Percentiles rank a stretch among this genome's conserved stretches.
Conservation (phyloP, 2,797 vertebrate species). For the Carcharodon carcharias region DNA sequence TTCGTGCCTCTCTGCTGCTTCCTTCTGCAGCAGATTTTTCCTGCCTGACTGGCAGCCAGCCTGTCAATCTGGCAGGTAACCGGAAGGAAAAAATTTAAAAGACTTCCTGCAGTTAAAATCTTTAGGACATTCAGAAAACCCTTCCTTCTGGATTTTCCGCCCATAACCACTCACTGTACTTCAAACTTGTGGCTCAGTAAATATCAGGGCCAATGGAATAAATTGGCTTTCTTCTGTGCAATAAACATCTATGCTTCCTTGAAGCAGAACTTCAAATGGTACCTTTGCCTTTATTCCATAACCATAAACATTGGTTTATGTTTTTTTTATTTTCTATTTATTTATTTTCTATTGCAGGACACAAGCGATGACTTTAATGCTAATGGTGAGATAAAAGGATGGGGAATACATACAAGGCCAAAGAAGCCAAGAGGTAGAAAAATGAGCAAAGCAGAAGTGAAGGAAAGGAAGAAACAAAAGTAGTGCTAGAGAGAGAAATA, state of each 20-base stretch:
- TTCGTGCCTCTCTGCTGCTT: no score
- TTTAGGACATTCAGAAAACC: neutral
- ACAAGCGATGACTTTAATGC: neutral
- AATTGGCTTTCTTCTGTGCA: neutral
- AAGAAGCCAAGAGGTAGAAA: neutral
- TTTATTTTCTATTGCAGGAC: neutral
- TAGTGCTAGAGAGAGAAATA: neutral
- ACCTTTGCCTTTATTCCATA: neutral
- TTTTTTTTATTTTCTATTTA: neutral
- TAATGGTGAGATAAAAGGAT: neutral
- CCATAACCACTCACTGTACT: neutral
- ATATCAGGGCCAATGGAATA: neutral
- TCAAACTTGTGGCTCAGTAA: neutral
- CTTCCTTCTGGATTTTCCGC: neutral
- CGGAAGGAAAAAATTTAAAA: neutral
- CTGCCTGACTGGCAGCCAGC: neutral
- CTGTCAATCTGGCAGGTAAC: neutral
- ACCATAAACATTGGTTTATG: neutral
- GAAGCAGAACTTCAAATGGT: neutral
- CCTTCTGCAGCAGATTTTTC: neutral
- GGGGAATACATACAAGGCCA: neutral
- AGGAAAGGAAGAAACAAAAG: neutral
- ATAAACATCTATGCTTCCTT: neutral
- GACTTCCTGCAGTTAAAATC: neutral
- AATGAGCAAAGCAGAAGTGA: neutral